Conservation (phyloP, 2,797 vertebrate genomes). For the Craterocephalus amniculus region DNA sequence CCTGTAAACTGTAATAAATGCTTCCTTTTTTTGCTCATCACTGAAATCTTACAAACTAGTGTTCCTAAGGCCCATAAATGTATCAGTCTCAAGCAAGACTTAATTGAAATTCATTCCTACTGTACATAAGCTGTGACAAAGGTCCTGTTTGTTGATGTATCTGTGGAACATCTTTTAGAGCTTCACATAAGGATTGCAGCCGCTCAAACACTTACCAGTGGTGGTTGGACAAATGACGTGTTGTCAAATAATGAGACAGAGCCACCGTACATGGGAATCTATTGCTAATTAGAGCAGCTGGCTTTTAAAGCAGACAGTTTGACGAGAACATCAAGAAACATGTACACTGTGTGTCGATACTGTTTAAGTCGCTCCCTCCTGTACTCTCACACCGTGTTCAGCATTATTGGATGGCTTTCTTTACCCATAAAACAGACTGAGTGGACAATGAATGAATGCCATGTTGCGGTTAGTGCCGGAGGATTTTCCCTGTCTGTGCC, state of each 20-base stretch:
- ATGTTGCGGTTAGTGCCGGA: constrained; percentile 16
- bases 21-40: background rate
- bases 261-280: constrained; percentile 74
- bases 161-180: constrained; percentile 38
- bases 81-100: constrained; percentile 42
- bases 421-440: constrained; percentile 61
- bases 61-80: constrained; percentile 37
- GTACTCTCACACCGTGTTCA: constrained; percentile 57
- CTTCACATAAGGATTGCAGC: constrained; percentile 60
- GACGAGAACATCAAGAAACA: constrained; percentile 77
- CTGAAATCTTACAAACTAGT: constrained; percentile 19
- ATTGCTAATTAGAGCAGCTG: constrained; percentile 85
- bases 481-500: constrained; percentile 40
- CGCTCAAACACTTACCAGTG: constrained; percentile 69
- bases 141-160: constrained; percentile 40
- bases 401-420: constrained; percentile 73
- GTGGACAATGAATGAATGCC: constrained; percentile 57
- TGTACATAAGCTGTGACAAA: constrained; percentile 35
- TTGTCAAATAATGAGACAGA: constrained; percentile 73
- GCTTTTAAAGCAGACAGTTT: constrained; percentile 80
- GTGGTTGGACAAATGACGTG: constrained; percentile 73
- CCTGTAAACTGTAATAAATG: no score
- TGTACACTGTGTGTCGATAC: constrained; percentile 70
- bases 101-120: constrained; percentile 30
- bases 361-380: constrained; percentile 71